phyloP scores from a whole-genome alignment of 2,797 vertebrate genomes.

The Meriones psammophilus region DNA sequence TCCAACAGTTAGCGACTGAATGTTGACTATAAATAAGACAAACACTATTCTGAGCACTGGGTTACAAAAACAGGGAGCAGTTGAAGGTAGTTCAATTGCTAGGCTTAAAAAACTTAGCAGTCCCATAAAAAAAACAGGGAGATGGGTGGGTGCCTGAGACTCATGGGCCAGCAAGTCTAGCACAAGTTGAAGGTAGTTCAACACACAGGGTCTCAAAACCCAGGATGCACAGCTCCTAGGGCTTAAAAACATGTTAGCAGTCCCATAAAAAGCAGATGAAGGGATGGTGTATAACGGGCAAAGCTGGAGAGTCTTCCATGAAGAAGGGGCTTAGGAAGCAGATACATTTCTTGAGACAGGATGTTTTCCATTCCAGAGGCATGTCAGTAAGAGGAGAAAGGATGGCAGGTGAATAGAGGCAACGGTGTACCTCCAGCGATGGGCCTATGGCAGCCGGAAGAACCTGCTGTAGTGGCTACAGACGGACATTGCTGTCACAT shows the following conservation, averaged over 20 bases:
- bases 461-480: neutral
- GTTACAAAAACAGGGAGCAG: neutral
- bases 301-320: rapidly evolving
- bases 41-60: neutral
- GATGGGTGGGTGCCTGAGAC: neutral
- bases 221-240: neutral
- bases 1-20: neutral
- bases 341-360: neutral
- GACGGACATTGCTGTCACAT: neutral
- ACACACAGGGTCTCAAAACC: too few species aligned
- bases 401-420: neutral
- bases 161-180: neutral
- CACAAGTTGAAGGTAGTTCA: too few species aligned
- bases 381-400: neutral
- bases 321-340: neutral
- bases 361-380: neutral
- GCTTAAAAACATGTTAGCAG: too few species aligned
- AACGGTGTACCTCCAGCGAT: neutral
- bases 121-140: neutral
- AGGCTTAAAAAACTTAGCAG: neutral
- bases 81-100: too few species aligned
- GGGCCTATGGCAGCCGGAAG: rapidly evolving
- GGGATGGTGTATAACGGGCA: neutral
- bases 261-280: neutral
- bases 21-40: neutral